Evolutionary conservation across 35 echinoderm and acorn worm genomes (phyloP).

Genomic region (Ophiothrix spiculata): DNA sequence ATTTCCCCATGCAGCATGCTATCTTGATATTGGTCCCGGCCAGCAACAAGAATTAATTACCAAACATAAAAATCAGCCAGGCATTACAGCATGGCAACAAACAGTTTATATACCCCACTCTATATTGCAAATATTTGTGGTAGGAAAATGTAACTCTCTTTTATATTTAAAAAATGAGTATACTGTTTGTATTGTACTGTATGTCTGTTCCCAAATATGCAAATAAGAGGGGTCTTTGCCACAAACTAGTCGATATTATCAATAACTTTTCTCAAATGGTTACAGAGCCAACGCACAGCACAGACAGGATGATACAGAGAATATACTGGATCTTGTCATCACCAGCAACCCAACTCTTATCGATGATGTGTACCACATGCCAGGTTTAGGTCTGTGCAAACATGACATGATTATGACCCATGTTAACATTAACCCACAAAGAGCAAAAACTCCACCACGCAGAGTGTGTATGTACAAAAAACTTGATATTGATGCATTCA

Average conservation of each 20-base stretch:
- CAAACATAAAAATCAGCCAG: too few relatives aligned
- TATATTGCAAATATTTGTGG: too few relatives aligned
- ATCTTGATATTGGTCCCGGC: too few relatives aligned
- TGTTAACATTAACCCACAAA: constrained; percentile 22
- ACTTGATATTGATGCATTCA: neutral
- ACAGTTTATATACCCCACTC: too few relatives aligned
- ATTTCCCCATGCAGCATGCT: too few relatives aligned
- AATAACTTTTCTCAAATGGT: constrained; percentile 21
- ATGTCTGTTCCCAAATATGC: constrained; percentile 21
- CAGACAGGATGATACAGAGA: constrained; percentile 35
- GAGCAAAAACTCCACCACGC: neutral
- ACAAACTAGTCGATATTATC: constrained; percentile 28
- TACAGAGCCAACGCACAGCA: constrained; percentile 3
- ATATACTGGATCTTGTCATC: neutral
- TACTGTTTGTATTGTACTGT: constrained; percentile 26
- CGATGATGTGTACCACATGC: constrained; percentile 39
- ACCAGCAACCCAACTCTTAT: constrained; percentile 34
- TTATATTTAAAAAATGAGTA: too few relatives aligned
- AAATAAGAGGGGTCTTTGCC: constrained; percentile 14
- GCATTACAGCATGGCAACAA: too few relatives aligned
- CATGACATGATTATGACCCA: constrained; percentile 39
- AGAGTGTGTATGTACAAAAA: constrained; percentile 13
- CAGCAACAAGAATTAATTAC: too few relatives aligned
- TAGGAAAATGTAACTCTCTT: too few relatives aligned
- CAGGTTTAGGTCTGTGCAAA: constrained; percentile 34